These are phyloP conservation scores for Drosophila aldrichi DNA, from an alignment of 2,888 invertebrate genomes.

Conservation along the genomic window DNA sequence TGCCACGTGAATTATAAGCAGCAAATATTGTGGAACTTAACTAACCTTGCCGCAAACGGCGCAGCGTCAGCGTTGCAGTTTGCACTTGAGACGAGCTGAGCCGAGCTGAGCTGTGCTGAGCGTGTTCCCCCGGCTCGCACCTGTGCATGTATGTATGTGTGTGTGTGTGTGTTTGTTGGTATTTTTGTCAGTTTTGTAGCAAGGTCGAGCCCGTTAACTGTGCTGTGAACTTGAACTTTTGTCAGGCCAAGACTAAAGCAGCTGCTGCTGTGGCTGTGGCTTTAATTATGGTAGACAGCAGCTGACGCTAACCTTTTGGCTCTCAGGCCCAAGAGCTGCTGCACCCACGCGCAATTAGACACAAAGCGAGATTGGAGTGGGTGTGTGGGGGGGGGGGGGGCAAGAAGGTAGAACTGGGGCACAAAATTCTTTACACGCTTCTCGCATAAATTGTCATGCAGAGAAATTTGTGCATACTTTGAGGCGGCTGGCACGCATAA, in stretches of 20 bases:
- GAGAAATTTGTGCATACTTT: conserved; percentile 44
- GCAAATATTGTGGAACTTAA: conserved; percentile 30
- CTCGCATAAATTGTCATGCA: conserved; percentile 49
- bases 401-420: not conserved
- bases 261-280: conserved; percentile 23
- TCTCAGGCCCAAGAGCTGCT: conserved; percentile 24
- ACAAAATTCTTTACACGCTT: conserved; percentile 52
- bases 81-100: conserved; percentile 47
- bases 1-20: conserved; percentile 20
- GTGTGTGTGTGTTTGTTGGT: conserved; percentile 5
- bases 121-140: conserved; percentile 9
- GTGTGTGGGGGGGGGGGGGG: not conserved
- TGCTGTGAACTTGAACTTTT: conserved; percentile 61
- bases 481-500: conserved; percentile 51
- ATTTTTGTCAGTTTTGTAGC: conserved; percentile 34
- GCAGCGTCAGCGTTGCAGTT: conserved; percentile 28
- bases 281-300: conserved; percentile 60
- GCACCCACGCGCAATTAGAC: conserved; percentile 53
- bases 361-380: conserved; percentile 10
- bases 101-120: not conserved
- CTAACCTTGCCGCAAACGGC: conserved; percentile 35
- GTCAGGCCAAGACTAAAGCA: conserved; percentile 47
- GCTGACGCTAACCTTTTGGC: conserved; percentile 35
- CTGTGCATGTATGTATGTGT: not conserved
- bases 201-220: conserved; percentile 45